Conservation (phyloP, 2,113 vertebrate species). For the Cynocephalus volans region DNA sequence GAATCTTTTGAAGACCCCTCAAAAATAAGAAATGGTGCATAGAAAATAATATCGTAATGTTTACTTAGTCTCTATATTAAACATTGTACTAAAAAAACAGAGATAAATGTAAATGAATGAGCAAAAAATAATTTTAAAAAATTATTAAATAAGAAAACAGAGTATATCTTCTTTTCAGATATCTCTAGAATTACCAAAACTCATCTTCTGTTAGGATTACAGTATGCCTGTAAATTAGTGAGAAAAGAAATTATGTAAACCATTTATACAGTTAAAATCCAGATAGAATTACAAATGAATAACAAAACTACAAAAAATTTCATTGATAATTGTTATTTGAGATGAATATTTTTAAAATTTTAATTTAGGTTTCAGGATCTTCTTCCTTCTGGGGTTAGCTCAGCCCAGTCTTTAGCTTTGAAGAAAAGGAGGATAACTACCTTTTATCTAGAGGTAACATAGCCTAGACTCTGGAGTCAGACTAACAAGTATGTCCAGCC, state of each 20-base stretch:
- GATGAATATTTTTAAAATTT: background rate
- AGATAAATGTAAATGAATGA: no score
- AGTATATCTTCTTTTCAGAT: background rate
- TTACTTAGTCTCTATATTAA: background rate
- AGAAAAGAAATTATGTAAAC: slow-evolving; percentile 2
- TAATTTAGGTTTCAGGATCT: background rate
- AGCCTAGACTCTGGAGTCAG: background rate
- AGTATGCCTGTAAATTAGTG: background rate
- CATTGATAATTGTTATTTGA: background rate
- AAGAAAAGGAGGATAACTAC: background rate
- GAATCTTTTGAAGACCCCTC: background rate
- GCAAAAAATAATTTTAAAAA: no score
- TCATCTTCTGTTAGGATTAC: background rate
- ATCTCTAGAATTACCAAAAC: slow-evolving; percentile 11
- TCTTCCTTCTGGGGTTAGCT: background rate
- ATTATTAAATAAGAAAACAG: background rate
- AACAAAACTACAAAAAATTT: slow-evolving; percentile 13
- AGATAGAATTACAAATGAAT: slow-evolving; percentile 15
- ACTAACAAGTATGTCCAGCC: background rate
- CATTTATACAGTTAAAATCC: background rate
- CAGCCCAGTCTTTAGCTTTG: background rate
- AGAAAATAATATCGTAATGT: background rate
- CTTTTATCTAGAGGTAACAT: background rate
- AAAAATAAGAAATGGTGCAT: background rate
- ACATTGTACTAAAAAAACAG: background rate